Percentiles rank a stretch among this genome's conserved stretches.
phyloP scores from a whole-genome alignment of 2,113 vertebrate genomes.

The Anoplopoma fimbria region DNA sequence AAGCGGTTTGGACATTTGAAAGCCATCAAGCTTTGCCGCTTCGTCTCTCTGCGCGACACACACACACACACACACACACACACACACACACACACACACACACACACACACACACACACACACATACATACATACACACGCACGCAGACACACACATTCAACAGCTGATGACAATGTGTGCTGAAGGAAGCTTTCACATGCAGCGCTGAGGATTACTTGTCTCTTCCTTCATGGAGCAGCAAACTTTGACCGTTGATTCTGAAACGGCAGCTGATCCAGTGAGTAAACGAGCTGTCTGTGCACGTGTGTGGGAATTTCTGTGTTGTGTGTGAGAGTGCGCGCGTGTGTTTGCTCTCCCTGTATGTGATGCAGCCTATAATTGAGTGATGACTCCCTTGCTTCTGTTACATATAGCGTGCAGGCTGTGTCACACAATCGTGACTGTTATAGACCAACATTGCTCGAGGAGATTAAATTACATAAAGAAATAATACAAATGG shows the following conservation, averaged over 20 bases:
- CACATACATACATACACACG: constrained; percentile 23
- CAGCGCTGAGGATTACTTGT: constrained; percentile 76
- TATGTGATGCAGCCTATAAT: constrained; percentile 21
- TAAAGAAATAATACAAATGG: not conserved
- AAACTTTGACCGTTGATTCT: constrained; percentile 86
- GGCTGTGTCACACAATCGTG: constrained; percentile 2
- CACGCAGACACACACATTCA: constrained; percentile 31
- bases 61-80: constrained; percentile 9
- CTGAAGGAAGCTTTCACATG: constrained; percentile 57
- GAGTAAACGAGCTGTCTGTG: constrained; percentile 56
- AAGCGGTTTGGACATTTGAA: constrained; percentile 60
- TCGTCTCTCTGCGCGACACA: constrained; percentile 14
- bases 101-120: constrained; percentile 28
- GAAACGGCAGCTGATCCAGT: constrained; percentile 75
- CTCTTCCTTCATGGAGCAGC: constrained; percentile 88
- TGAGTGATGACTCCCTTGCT: not conserved
- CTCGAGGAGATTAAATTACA: not conserved
- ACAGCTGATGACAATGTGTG: constrained; percentile 73
- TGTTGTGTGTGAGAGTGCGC: not conserved
- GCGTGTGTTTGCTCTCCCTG: constrained; percentile 7
- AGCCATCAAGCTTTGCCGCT: constrained; percentile 64
- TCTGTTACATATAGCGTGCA: constrained; percentile 2
- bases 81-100: constrained; percentile 23
- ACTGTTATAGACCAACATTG: not conserved
- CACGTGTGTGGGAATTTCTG: not conserved